Evolutionary conservation across 2,113 vertebrate species (phyloP).

Genomic region (Brienomyrus longianalis): DNA sequence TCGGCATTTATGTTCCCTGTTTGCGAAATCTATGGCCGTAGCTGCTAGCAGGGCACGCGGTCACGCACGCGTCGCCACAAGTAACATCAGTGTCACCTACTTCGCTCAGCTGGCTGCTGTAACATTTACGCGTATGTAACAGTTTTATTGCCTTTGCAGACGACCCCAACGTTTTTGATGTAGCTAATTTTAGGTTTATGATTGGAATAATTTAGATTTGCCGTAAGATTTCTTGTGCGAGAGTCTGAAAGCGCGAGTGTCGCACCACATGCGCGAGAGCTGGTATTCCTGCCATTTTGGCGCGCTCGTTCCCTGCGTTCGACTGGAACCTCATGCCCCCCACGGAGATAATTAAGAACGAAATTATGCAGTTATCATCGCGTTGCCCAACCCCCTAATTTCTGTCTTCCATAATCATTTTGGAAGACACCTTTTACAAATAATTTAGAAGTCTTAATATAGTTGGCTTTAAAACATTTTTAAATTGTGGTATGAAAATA

Average conservation of each 20-base stretch:
- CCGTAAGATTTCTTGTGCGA: background rate
- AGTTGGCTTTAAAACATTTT: background rate
- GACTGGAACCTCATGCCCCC: background rate
- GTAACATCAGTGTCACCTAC: background rate
- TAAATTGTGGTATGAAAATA: background rate
- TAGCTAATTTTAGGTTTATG: background rate
- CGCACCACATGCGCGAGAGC: background rate
- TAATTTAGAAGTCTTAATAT: background rate
- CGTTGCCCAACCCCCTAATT: background rate
- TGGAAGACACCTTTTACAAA: background rate
- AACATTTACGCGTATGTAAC: background rate
- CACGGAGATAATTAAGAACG: background rate
- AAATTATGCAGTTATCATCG: background rate
- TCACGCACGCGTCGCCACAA: background rate
- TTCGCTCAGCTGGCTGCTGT: background rate
- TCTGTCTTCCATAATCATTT: background rate
- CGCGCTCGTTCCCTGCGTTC: background rate
- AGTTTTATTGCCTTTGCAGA: background rate
- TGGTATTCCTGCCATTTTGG: background rate
- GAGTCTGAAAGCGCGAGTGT: background rate
- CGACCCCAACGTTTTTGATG: background rate
- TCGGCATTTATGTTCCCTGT: background rate
- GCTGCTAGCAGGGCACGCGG: background rate
- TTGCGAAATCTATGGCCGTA: background rate
- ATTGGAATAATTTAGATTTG: background rate